phyloP scores from a whole-genome alignment of 2,888 invertebrate genomes.

The Junonia oenone region DNA sequence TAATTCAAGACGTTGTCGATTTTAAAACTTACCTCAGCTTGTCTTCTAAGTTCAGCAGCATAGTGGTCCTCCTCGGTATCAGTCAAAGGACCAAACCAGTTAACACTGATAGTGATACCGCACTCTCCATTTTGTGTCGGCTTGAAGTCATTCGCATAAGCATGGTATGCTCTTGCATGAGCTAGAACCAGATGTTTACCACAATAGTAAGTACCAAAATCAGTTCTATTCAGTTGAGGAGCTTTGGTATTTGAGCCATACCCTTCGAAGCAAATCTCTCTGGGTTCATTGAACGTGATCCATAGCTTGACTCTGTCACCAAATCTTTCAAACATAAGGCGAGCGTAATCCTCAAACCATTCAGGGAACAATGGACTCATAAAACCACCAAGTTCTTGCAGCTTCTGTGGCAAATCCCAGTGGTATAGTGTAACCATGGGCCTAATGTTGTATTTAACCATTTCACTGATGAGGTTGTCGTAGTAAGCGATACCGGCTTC shows the following conservation, averaged over 20 bases:
- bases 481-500: conserved; percentile 82
- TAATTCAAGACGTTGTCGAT: too few species aligned
- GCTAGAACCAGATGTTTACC: conserved; percentile 71
- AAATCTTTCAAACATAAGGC: conserved; percentile 55
- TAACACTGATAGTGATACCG: conserved; percentile 41
- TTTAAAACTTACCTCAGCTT: conserved; percentile 41
- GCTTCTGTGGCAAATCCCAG: conserved; percentile 73
- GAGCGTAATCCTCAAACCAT: conserved; percentile 73
- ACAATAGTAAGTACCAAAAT: conserved; percentile 71
- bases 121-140: conserved; percentile 39
- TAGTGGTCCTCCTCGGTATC: conserved; percentile 48
- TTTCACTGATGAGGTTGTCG: conserved; percentile 81
- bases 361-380: conserved; percentile 56
- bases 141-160: conserved; percentile 57
- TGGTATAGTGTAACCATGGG: conserved; percentile 80
- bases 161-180: conserved; percentile 69
- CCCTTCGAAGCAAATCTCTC: conserved; percentile 54
- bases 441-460: conserved; percentile 78
- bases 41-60: conserved; percentile 46
- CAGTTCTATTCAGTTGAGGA: conserved; percentile 55
- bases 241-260: conserved; percentile 56
- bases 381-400: conserved; percentile 79
- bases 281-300: conserved; percentile 81
- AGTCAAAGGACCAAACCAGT: conserved; percentile 49
- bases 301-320: conserved; percentile 75